phyloP scores from a whole-genome alignment of 2,888 invertebrate genomes.

The Erebia palarica region DNA sequence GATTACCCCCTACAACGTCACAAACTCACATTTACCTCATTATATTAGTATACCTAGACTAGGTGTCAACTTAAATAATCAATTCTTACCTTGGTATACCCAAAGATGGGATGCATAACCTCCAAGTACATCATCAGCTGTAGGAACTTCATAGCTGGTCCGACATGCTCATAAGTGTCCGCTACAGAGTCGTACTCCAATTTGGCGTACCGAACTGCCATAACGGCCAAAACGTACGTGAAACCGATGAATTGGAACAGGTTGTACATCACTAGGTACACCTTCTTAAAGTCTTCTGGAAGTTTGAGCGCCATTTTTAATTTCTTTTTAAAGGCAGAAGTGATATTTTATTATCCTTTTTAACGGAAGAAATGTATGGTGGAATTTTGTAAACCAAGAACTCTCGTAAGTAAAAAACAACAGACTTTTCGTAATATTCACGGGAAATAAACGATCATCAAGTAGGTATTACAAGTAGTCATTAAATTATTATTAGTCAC shows the following conservation, averaged over 20 bases:
- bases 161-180: conserved; percentile 88
- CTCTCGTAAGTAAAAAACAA: no score
- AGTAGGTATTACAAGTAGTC: no score
- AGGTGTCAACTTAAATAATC: no score
- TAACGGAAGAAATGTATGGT: no score
- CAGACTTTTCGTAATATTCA: no score
- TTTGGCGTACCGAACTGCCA: conserved; percentile 88
- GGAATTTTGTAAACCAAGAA: neutral
- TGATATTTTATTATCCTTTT: no score
- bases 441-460: no score
- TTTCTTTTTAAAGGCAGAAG: neutral
- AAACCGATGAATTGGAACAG: conserved; percentile 94
- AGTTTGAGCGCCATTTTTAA: conserved; percentile 24
- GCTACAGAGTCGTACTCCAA: conserved; percentile 88
- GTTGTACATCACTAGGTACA: conserved; percentile 94
- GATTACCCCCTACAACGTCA: no score
- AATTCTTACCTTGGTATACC: conserved; percentile 86
- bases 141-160: conserved; percentile 89
- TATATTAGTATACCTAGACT: no score
- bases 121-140: conserved; percentile 93
- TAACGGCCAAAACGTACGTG: conserved; percentile 87
- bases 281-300: conserved; percentile 89
- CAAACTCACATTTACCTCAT: no score
- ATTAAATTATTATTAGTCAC: no score
- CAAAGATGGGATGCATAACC: conserved; percentile 93